Conservation (phyloP, 2,888 invertebrate species). For the Agrochola litura region DNA sequence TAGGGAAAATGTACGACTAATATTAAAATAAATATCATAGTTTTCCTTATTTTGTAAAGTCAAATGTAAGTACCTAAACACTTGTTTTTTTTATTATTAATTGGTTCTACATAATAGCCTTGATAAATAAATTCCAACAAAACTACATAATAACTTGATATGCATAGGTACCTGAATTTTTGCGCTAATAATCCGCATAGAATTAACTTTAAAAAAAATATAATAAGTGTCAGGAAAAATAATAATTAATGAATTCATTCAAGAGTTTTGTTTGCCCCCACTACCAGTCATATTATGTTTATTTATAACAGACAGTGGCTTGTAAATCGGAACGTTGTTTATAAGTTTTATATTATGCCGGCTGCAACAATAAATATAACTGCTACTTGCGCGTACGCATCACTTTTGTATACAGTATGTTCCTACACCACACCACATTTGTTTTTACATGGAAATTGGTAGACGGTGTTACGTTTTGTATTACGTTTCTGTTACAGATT, state of each 20-base stretch:
- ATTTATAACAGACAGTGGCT: conserved; percentile 84
- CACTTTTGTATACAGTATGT: conserved; percentile 45
- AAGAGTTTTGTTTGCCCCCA: conserved; percentile 65
- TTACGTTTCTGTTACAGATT: conserved; percentile 10
- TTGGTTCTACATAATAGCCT: not conserved
- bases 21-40: not conserved
- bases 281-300: conserved; percentile 75
- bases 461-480: not conserved
- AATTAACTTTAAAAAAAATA: not conserved
- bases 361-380: conserved; percentile 81
- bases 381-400: conserved; percentile 71
- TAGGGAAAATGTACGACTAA: not conserved
- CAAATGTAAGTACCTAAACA: not conserved
- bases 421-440: conserved; percentile 6
- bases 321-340: conserved; percentile 87
- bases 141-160: not conserved
- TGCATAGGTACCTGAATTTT: not conserved
- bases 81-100: not conserved
- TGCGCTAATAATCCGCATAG: not conserved
- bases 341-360: conserved; percentile 84
- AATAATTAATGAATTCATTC: not conserved
- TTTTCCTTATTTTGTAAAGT: conserved; percentile 33
- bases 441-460: conserved; percentile 34
- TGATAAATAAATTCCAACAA: conserved; percentile 4
- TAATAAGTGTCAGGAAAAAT: not conserved